These are phyloP conservation scores for Plecturocebus donacophilus DNA, from an alignment of 2,113 vertebrate species.

Conservation along the genomic window DNA sequence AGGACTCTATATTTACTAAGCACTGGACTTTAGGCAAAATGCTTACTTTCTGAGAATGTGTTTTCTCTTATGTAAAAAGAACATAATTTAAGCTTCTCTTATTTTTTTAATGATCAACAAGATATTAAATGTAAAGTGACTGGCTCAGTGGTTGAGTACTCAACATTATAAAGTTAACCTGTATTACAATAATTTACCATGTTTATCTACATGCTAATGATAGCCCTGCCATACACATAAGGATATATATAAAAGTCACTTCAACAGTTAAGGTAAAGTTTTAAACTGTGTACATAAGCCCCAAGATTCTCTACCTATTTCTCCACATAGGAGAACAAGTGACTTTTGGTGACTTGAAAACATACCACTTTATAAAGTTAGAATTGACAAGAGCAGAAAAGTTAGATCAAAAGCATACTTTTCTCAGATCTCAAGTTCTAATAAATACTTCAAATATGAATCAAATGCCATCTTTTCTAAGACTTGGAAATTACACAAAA, in stretches of 20 bases:
- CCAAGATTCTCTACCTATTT: not conserved
- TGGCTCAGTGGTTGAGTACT: not conserved
- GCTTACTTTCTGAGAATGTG: not conserved
- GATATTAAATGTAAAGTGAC: not conserved
- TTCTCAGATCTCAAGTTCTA: not conserved
- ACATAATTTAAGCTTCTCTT: not conserved
- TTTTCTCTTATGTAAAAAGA: conserved; percentile 2
- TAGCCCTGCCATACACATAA: not conserved
- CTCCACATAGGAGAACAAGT: not conserved
- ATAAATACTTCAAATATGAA: not conserved
- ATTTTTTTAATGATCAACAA: not conserved
- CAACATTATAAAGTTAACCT: not conserved
- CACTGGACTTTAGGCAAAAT: not conserved
- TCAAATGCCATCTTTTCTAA: not conserved
- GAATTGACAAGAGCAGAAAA: conserved; percentile 1
- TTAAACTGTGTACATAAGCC: not conserved
- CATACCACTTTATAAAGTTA: not conserved
- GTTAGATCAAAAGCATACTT: not conserved
- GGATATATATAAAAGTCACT: not conserved
- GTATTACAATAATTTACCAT: conserved; percentile 7
- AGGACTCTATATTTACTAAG: not conserved
- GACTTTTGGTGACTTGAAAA: not conserved
- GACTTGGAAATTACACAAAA: conserved; percentile 17
- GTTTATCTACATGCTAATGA: conserved; percentile 1
- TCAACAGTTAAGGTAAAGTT: conserved; percentile 8